phyloP scores from a whole-genome alignment of 2,113 vertebrate genomes.

The Raja brachyura region DNA sequence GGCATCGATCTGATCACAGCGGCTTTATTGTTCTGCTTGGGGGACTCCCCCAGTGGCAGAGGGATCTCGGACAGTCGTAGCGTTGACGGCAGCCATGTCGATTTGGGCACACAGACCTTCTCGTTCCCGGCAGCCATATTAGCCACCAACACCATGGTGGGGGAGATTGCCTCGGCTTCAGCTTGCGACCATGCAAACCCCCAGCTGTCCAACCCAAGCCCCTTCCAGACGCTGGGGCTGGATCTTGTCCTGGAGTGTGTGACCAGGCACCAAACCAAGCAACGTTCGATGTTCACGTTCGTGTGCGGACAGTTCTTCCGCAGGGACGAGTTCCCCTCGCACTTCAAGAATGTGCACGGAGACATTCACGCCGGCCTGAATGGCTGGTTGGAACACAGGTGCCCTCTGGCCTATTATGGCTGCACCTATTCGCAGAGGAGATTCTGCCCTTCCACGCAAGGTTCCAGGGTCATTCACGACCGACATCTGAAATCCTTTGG shows the following conservation, averaged over 20 bases:
- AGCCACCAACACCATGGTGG: slow-evolving; percentile 91
- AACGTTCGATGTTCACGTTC: slow-evolving; percentile 96
- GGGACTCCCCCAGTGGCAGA: slow-evolving; percentile 83
- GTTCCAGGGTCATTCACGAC: slow-evolving; percentile 83
- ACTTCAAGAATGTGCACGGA: slow-evolving; percentile 93
- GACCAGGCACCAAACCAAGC: slow-evolving; percentile 93
- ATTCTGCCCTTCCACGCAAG: slow-evolving; percentile 78
- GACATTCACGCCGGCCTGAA: slow-evolving; percentile 96
- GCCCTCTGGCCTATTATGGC: slow-evolving; percentile 92
- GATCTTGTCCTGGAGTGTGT: slow-evolving; percentile 86
- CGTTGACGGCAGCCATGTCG: slow-evolving; percentile 70
- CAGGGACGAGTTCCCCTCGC: slow-evolving; percentile 89
- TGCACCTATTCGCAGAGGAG: slow-evolving; percentile 91
- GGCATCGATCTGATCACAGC: slow-evolving; percentile 91
- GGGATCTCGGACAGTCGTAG: slow-evolving; percentile 84
- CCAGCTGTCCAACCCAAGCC: slow-evolving; percentile 88
- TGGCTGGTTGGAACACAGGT: slow-evolving; percentile 96
- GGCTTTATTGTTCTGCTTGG: slow-evolving; percentile 85
- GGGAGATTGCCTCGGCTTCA: slow-evolving; percentile 91
- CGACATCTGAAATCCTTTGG: slow-evolving; percentile 84
- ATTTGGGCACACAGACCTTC: slow-evolving; percentile 94
- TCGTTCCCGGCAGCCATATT: slow-evolving; percentile 88
- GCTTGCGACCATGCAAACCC: slow-evolving; percentile 92
- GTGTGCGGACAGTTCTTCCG: slow-evolving; percentile 92
- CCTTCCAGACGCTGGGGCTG: slow-evolving; percentile 83